Conservation (phyloP, 2,113 vertebrate genomes). For the Gallinago media region DNA sequence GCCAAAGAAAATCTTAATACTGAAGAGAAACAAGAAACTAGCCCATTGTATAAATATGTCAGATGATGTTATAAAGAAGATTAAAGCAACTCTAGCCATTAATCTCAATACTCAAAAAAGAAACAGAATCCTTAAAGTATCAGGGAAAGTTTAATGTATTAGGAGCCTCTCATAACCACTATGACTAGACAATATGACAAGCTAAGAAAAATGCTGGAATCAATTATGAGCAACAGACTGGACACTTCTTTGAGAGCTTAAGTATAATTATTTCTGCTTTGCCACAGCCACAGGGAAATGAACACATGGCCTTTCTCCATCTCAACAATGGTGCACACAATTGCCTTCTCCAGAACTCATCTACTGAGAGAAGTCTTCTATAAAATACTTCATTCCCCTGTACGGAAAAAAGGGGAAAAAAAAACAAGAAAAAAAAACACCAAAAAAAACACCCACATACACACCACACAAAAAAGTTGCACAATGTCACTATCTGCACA, state of each 20-base stretch:
- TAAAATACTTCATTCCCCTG: not conserved
- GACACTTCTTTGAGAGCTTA: not conserved
- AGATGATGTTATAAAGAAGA: not conserved
- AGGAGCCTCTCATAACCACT: not conserved
- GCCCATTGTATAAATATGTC: not conserved
- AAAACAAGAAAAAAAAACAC: not conserved
- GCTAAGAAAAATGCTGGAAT: not conserved
- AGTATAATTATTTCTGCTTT: not conserved
- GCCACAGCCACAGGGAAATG: not conserved
- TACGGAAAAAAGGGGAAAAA: too few species aligned
- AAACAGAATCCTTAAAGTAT: not conserved
- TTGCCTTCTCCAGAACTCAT: not conserved
- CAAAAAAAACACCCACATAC: not conserved
- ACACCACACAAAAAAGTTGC: too few species aligned
- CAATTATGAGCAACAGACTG: not conserved
- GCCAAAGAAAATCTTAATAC: not conserved
- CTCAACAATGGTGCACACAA: not conserved
- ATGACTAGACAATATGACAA: not conserved
- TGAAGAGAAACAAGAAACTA: not conserved
- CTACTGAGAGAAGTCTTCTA: not conserved
- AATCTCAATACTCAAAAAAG: not conserved
- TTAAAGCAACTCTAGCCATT: not conserved
- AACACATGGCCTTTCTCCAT: not conserved
- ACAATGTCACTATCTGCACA: not conserved
- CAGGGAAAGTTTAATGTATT: not conserved